Evolutionary conservation across 2,888 invertebrate species (phyloP), one percentile per base, ranked within the genome.

Genomic region (Pandemis heparana): DNA sequence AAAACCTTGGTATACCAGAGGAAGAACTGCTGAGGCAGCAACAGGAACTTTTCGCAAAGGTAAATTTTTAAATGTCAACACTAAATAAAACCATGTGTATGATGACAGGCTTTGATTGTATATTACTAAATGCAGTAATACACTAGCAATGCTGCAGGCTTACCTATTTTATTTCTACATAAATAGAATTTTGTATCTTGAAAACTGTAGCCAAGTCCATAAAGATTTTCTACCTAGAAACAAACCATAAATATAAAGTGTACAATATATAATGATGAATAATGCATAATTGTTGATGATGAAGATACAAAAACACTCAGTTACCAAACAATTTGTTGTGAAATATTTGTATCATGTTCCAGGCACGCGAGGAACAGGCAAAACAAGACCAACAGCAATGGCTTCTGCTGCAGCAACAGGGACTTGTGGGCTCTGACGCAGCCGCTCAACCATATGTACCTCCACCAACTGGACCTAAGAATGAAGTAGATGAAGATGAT

Each of bases 1-100:
- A 99, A 92, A 99, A 99, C 92, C 95, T 99, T 74, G 99, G 99
- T 3, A 99, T 99, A 83, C 99, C 99, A 1, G 99, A 99, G 90
- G 99, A 99, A 88, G 99, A 99, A 89, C 93, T 99, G 32, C 93
- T 99, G 56, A 95, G 99, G 71, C 99, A 99, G 87, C 99, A 99
- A 84, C 99, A 99, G 89, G 99, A 99, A 93, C 93, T 99, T 32
- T 99, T 99, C 95, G 99, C 99, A 8, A 98, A 98, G 95, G 94
- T 94, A 79, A 48, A 7, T 10, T 18, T 53, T 16, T 14, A 53
- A 18, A 18, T 18, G 14, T n/a, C 48, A 6, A 48, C 48, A n/a
- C n/a, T 0, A 5, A 48, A 48, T 48, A 6, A 48, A 48, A 48
- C n/a, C 43, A 43, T 43, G 4, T 32, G 23, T 32, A 32, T 32